Base-by-base conservation (phyloP, 2,113 vertebrate genomes). In the Perca schrenkii region DNA sequence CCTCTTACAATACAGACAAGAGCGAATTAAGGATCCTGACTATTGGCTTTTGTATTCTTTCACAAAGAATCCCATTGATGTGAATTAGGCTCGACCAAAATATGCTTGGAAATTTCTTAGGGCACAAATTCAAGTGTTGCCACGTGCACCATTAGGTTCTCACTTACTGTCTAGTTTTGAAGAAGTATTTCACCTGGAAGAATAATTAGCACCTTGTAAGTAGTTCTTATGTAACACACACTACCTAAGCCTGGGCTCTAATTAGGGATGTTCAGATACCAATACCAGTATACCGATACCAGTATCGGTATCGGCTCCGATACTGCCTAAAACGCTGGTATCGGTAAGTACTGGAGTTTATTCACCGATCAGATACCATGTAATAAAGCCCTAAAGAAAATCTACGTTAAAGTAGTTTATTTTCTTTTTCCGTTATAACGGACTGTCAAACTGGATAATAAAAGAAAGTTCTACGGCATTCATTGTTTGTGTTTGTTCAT, bases 131-230 rank as follows among this genome's bases (percentile, higher is more conserved):
- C 6, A 40, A 78, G 62, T 56, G 50, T 67, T 66, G 62, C 47
- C 25, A 79, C 2, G 4, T 77, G 70, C 67, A 71, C 47, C 40
- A 64, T 70, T 82, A 63, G 50, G 25, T 25, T 84, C 25, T 84
- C n/a, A 28, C 49, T 65, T 71, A 36, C 72, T 31, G 40, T 76
- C 69, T 58, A 73, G 71, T 49, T 79, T 67, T 43, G 78, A 76
- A 77, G 61, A 77, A 60, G 69, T 34, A 71, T 80, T 78, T 79
- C 74, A 89, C 65, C 68, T 77, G 53, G 57, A 89, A 63, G 73
- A 87, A 77, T 85, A 86, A 92, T 93, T 89, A 87, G 67, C 89
- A 93, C 82, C 82, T 90, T 90, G 86, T 79, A 82, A 87, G 49
- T n/a, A 56, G 63, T 65, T 76, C 75, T 89, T 86, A 88, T 88